Conservation (phyloP, 2,888 invertebrate genomes). For the Drosophila nr. medialis region DNA sequence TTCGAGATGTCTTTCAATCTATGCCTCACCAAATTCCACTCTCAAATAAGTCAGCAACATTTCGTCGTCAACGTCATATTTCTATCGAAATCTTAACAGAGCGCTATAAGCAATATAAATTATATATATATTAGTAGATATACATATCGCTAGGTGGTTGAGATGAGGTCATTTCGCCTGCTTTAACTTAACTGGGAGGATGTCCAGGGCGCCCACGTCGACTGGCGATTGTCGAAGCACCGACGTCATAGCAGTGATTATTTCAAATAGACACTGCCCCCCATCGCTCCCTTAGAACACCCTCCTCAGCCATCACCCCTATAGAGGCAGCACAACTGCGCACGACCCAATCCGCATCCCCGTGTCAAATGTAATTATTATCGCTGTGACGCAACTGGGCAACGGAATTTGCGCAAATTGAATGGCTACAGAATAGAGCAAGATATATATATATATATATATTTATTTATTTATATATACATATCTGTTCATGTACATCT, state of each 20-base stretch:
- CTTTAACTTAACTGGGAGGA: background rate
- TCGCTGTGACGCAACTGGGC: conserved; percentile 69
- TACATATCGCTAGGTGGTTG: background rate
- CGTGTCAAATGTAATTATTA: conserved; percentile 65
- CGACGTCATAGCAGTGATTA: conserved; percentile 57
- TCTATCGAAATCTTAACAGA: background rate
- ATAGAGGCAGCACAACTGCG: conserved; percentile 37
- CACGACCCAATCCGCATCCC: conserved; percentile 43
- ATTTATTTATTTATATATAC: conserved; percentile 3
- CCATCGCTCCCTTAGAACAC: background rate
- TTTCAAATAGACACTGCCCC: conserved; percentile 23
- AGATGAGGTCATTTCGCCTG: conserved; percentile 6
- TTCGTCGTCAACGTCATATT: conserved; percentile 1
- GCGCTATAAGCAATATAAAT: background rate
- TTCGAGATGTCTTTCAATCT: background rate
- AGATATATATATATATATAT: conserved; percentile 1
- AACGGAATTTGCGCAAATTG: conserved; percentile 71
- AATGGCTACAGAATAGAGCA: conserved; percentile 45
- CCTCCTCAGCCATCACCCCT: background rate
- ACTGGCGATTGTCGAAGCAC: conserved; percentile 6
- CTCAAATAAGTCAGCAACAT: background rate
- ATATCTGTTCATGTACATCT: conserved; percentile 1
- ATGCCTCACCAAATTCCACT: background rate
- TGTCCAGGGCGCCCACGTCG: conserved; percentile 27
- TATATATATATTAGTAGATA: background rate